Conservation (phyloP, 2,113 vertebrate species). For the Archilochus colubris region DNA sequence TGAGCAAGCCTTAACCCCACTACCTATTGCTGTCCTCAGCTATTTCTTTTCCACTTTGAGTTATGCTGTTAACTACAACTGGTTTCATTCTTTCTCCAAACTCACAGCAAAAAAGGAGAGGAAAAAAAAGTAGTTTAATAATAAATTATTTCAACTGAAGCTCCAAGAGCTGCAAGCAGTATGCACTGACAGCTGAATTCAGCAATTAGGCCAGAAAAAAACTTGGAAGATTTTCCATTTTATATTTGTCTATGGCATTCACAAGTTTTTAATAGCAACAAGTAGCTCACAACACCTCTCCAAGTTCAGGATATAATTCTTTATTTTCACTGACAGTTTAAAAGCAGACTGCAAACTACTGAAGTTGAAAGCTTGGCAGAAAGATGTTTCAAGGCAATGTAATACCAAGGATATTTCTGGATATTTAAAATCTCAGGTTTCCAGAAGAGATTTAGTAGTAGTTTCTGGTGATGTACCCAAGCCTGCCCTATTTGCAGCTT, state of each 20-base stretch:
- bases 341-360: conserved; percentile 4
- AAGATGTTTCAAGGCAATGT: conserved; percentile 43
- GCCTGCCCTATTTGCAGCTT: background rate
- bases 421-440: conserved; percentile 48
- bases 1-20: background rate
- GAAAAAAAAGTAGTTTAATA: background rate
- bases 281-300: conserved; percentile 6
- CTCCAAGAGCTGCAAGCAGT: background rate
- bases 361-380: conserved; percentile 40
- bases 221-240: background rate
- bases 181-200: background rate
- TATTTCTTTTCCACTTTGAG: background rate
- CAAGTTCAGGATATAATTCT: conserved; percentile 9
- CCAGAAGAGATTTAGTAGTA: conserved; percentile 3
- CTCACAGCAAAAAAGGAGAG: background rate
- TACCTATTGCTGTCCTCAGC: background rate
- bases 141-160: background rate
- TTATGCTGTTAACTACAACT: background rate
- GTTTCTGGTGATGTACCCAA: background rate
- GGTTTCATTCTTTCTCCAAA: background rate
- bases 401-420: conserved; percentile 59
- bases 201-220: background rate
- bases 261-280: conserved; percentile 50
- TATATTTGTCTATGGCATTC: background rate
- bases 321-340: conserved; percentile 27